Base-by-base conservation (phyloP, 2,797 vertebrate genomes). In the Propithecus deckenii region DNA sequence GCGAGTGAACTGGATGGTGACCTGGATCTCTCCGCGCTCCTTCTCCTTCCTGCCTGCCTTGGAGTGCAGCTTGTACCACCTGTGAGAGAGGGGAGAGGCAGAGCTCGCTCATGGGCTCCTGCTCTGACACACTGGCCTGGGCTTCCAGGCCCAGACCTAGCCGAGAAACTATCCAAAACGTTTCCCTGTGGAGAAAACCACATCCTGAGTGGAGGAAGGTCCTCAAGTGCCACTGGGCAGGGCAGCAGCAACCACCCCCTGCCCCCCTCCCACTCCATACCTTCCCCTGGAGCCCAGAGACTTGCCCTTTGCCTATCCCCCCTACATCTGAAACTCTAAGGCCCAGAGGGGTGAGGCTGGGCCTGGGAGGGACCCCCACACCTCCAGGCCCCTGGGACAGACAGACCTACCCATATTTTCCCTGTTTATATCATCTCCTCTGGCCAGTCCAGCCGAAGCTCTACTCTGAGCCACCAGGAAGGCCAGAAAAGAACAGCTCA, bases 41-140 rank as follows among this genome's bases (percentile, higher is more conserved):
- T 99, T 99, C 98, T 99, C 99, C 98, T 99, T 99, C 98, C 99
- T 99, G 2, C 99, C 99, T 0, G 99, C 97, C 98, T 99, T 99
- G n/a, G 99, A 99, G 97, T 99, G 99, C 23, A 99, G 99, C 92
- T 99, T 99, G 98, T 99, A 99, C 99, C 99, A 99, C 98, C 99
- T 99, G 95, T 0, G 78, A 90, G 43, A 13, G 25, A 69, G 25
- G 20, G 1, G 28, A 9, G 0, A 35, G 75, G 18, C 7, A 23
- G 59, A 96, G 69, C 30, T 12, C 9, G 11, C 48, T 72, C 59
- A 81, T 28, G 5, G 71, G 41, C 41, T 74, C 85, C 89, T 63
- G 63, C 48, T 35, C 72, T 52, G 55, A 72, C 75, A 46, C n/a
- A 41, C 13, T 20, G n/a, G 78, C 72, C 28, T 18, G 14, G 59